Evolutionary conservation across 1,140 invertebrate species (phyloP).

Genomic region (Epicauta chinensis): DNA sequence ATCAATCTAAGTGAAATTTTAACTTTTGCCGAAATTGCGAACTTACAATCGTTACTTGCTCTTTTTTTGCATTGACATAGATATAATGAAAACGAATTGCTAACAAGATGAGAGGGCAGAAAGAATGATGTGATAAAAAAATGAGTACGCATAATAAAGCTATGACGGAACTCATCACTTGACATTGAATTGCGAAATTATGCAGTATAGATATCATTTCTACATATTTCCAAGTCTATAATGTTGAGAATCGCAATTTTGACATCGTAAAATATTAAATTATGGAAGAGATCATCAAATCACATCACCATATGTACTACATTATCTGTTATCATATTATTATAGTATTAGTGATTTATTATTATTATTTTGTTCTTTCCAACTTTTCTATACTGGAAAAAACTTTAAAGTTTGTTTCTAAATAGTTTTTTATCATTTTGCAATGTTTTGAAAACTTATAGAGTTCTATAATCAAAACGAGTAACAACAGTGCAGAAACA

Average conservation of each 20-base stretch:
- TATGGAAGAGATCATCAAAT: constrained; percentile 14
- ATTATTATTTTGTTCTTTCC: neutral
- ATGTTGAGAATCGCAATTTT: constrained; percentile 13
- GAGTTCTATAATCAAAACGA: too few species aligned
- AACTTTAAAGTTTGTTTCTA: too few species aligned
- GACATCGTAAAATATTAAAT: constrained; percentile 21
- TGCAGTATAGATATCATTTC: constrained; percentile 19
- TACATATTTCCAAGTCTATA: constrained; percentile 18
- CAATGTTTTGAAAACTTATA: too few species aligned
- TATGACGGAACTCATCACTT: constrained; percentile 21
- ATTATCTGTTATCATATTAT: constrained; percentile 8
- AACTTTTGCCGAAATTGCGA: too few species aligned
- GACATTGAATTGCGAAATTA: constrained; percentile 22
- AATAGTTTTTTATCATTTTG: too few species aligned
- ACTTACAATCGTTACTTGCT: too few species aligned
- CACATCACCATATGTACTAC: constrained; percentile 15
- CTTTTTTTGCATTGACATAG: neutral
- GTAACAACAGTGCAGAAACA: neutral
- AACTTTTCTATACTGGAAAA: too few species aligned
- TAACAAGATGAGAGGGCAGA: constrained; percentile 12
- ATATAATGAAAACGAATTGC: constrained; percentile 12
- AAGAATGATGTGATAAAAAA: constrained; percentile 23
- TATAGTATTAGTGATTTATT: constrained; percentile 4
- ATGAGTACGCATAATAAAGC: constrained; percentile 22
- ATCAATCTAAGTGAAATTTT: too few species aligned